A percentile compares a stretch with the other conserved stretches of the same genome.
Evolutionary conservation across 2,888 invertebrate species (phyloP).

Genomic region (Amphiduros pacificus): DNA sequence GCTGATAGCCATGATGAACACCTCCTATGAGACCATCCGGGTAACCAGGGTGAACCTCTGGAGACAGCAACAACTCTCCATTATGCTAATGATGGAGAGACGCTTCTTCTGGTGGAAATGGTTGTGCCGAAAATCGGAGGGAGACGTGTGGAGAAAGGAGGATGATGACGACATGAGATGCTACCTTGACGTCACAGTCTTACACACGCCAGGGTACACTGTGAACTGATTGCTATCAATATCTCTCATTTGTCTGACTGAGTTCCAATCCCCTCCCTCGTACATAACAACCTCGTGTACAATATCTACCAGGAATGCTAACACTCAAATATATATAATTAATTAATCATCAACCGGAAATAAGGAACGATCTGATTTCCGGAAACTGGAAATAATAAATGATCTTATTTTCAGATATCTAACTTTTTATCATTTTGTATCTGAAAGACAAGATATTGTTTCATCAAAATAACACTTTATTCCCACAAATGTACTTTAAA

Average conservation of each 20-base stretch:
- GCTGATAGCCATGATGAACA: constrained; percentile 38
- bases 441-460: no score
- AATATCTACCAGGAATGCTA: no score
- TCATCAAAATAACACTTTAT: no score
- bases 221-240: not conserved
- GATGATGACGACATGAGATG: constrained; percentile 12
- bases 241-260: no score
- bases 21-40: constrained; percentile 31
- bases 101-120: constrained; percentile 31
- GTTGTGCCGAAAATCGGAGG: constrained; percentile 28
- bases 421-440: no score
- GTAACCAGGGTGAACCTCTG: constrained; percentile 31
- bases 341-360: not conserved
- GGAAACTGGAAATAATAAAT: no score
- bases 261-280: no score
- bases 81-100: constrained; percentile 33
- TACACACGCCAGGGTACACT: constrained; percentile 16
- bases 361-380: no score
- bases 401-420: no score
- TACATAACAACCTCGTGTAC: no score
- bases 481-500: no score
- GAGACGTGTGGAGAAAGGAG: constrained; percentile 27
- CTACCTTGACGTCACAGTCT: constrained; percentile 32
- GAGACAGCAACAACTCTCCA: constrained; percentile 32
- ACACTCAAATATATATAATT: no score